Conservation (phyloP, 2,888 invertebrate genomes). For the Malthinus seriepunctatus region DNA sequence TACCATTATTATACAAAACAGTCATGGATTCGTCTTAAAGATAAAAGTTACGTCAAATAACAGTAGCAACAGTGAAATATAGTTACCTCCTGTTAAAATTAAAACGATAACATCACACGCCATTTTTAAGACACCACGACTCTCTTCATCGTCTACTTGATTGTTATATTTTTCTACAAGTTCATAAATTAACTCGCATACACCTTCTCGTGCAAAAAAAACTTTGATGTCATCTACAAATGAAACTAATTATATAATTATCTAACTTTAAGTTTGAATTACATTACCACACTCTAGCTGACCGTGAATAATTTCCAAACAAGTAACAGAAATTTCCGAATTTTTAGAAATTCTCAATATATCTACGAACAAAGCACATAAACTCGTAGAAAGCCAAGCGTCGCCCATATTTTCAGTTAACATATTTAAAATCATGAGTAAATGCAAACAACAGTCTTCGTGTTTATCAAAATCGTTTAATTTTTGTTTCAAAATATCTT, state of each 20-base stretch:
- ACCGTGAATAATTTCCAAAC: constrained; percentile 74
- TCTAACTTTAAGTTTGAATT: background rate
- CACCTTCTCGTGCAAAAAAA: constrained; percentile 73
- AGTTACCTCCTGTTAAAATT: constrained; percentile 80
- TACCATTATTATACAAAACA: constrained; percentile 74
- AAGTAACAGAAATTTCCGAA: constrained; percentile 74
- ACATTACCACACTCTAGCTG: constrained; percentile 74
- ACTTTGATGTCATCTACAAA: constrained; percentile 74
- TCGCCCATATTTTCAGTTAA: constrained; percentile 67
- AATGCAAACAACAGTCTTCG: constrained; percentile 61
- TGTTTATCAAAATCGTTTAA: constrained; percentile 58
- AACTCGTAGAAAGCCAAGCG: constrained; percentile 43
- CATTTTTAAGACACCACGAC: constrained; percentile 73
- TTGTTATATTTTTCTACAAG: constrained; percentile 72
- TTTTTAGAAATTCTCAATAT: constrained; percentile 67
- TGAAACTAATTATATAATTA: background rate
- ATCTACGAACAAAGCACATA: constrained; percentile 58
- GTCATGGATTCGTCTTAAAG: constrained; percentile 84
- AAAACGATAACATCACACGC: constrained; percentile 86
- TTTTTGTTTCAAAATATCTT: constrained; percentile 58
- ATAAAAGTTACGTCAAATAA: background rate
- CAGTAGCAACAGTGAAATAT: background rate
- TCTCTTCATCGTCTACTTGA: constrained; percentile 65
- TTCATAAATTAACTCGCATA: constrained; percentile 75
- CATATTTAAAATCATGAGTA: constrained; percentile 63